Conservation (phyloP, 2,797 vertebrate genomes). For the Zonotrichia albicollis region DNA sequence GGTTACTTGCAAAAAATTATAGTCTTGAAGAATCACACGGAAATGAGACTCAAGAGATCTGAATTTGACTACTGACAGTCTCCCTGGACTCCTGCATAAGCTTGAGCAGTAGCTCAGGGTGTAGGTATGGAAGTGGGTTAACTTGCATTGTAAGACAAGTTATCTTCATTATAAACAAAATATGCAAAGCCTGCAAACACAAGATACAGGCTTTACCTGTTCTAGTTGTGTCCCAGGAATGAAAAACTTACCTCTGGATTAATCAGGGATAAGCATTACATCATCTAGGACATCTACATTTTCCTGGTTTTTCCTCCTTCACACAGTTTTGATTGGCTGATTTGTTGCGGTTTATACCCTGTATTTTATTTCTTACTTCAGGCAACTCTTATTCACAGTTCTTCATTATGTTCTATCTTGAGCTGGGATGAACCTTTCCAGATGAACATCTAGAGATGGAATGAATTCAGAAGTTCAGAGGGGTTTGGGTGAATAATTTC, state of each 20-base stretch:
- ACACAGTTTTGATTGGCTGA: not conserved
- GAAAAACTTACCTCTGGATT: not conserved
- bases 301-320: not conserved
- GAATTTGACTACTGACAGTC: not conserved
- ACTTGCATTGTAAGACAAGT: not conserved
- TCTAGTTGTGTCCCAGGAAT: not conserved
- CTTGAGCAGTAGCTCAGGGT: not conserved
- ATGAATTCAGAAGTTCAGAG: not conserved
- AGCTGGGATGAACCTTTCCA: not conserved
- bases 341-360: not conserved
- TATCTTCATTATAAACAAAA: not conserved
- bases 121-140: not conserved
- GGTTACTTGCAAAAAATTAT: not conserved
- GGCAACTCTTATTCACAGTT: not conserved
- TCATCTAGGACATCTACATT: not conserved
- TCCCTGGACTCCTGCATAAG: not conserved
- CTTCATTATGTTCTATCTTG: not conserved
- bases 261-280: not conserved
- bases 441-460: not conserved
- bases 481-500: not conserved
- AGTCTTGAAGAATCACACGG: not conserved
- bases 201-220: not conserved
- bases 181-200: not conserved
- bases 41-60: not conserved
- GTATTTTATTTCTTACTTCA: not conserved